Conservation (phyloP, 2,888 invertebrate species). For the Acanthosepion lycidas region DNA sequence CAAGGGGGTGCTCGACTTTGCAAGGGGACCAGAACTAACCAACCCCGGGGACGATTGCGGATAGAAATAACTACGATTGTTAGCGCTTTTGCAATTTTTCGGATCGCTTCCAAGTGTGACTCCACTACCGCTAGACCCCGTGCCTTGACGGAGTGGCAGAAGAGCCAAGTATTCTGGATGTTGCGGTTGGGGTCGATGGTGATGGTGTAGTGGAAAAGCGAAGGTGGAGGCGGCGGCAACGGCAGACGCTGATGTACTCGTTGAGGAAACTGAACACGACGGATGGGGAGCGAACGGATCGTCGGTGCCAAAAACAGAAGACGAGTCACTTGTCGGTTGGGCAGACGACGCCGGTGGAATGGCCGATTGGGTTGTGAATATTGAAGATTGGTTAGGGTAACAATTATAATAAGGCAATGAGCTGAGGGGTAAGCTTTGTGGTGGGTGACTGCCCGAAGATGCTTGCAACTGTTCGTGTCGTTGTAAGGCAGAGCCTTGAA, state of each 20-base stretch:
- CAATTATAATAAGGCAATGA: slow-evolving; percentile 17
- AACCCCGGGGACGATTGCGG: neutral
- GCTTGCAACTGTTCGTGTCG: neutral
- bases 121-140: neutral
- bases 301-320: neutral
- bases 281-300: neutral
- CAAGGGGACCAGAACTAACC: neutral
- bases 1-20: neutral
- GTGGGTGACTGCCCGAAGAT: neutral
- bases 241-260: neutral
- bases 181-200: neutral
- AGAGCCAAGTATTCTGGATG: neutral
- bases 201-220: neutral
- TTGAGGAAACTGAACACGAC: neutral
- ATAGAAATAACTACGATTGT: neutral
- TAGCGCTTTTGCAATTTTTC: neutral
- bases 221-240: neutral
- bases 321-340: neutral
- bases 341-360: neutral
- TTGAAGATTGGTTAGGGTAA: neutral
- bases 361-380: neutral
- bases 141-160: neutral
- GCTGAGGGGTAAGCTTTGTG: neutral
- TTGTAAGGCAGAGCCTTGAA: neutral
- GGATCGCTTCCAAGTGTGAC: neutral